Percentiles rank a stretch among this genome's conserved stretches.
Evolutionary conservation across 2,113 vertebrate genomes (phyloP).

Genomic region (Jacana jacana): DNA sequence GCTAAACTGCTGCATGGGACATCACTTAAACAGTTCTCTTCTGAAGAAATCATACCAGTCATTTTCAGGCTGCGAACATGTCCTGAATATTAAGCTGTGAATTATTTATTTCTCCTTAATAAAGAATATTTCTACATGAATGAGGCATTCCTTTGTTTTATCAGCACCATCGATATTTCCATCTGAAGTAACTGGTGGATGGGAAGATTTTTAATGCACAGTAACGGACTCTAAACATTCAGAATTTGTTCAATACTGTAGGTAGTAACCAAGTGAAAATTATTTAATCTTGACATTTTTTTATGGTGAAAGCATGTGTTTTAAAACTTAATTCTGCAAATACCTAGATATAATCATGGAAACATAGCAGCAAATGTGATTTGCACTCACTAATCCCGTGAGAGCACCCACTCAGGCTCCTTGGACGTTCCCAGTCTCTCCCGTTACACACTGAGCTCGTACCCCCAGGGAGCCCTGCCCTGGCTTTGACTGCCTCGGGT

Average conservation of each 20-base stretch:
- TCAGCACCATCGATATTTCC: neutral
- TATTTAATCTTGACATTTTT: neutral
- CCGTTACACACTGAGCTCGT: neutral
- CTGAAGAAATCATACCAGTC: slow-evolving; percentile 26
- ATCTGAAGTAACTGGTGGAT: neutral
- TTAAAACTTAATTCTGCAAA: neutral
- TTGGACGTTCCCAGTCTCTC: neutral
- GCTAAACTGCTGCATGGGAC: slow-evolving; percentile 93
- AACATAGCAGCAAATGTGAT: neutral
- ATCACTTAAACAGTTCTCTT: slow-evolving; percentile 67
- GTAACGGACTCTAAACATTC: neutral
- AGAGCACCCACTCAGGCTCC: neutral
- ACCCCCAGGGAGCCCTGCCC: too few species aligned
- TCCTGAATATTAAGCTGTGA: slow-evolving; percentile 17
- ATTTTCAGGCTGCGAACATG: neutral
- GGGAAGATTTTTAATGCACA: neutral
- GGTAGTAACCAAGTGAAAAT: neutral
- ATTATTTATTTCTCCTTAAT: slow-evolving; percentile 24
- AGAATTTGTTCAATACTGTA: neutral
- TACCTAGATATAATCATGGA: neutral
- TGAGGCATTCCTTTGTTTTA: slow-evolving; percentile 14
- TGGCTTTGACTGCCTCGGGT: neutral
- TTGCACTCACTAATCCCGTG: neutral
- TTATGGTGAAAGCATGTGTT: neutral
- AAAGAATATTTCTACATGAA: slow-evolving; percentile 28